phyloP scores from a whole-genome alignment of 2,797 vertebrate genomes.

The Pipistrellus kuhlii region DNA sequence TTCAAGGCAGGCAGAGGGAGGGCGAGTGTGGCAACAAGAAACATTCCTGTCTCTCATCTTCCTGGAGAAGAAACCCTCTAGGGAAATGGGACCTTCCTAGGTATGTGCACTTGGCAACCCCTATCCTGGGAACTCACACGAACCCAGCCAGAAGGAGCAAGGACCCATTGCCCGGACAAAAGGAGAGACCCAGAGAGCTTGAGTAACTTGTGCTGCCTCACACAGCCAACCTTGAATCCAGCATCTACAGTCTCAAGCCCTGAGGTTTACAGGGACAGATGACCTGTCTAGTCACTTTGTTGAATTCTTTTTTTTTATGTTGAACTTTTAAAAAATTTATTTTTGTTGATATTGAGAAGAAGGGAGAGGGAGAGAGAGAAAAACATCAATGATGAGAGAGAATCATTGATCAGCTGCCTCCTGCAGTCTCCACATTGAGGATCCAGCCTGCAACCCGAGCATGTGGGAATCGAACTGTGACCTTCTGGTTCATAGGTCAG shows the following conservation, averaged over 20 bases:
- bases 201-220: background rate
- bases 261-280: background rate
- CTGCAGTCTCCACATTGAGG: too few species aligned
- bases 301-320: constrained; percentile 35
- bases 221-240: background rate
- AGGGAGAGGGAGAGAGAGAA: too few species aligned
- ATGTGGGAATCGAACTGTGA: too few species aligned
- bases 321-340: too few species aligned
- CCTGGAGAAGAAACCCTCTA: background rate
- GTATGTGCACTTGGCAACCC: too few species aligned
- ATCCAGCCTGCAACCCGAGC: too few species aligned
- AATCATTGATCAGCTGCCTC: too few species aligned
- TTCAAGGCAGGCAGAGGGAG: background rate
- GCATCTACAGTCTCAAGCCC: background rate
- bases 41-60: background rate
- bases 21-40: background rate
- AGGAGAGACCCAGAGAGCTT: background rate
- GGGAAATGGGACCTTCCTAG: background rate
- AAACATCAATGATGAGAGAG: too few species aligned
- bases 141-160: background rate
- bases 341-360: too few species aligned
- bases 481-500: too few species aligned
- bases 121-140: background rate
- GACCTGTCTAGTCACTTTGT: constrained; percentile 21
- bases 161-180: background rate